A percentile compares a stretch with the other conserved stretches of the same genome.
These are phyloP conservation scores for Alauda arvensis DNA, from an alignment of 2,797 vertebrate genomes.

Conservation along the genomic window DNA sequence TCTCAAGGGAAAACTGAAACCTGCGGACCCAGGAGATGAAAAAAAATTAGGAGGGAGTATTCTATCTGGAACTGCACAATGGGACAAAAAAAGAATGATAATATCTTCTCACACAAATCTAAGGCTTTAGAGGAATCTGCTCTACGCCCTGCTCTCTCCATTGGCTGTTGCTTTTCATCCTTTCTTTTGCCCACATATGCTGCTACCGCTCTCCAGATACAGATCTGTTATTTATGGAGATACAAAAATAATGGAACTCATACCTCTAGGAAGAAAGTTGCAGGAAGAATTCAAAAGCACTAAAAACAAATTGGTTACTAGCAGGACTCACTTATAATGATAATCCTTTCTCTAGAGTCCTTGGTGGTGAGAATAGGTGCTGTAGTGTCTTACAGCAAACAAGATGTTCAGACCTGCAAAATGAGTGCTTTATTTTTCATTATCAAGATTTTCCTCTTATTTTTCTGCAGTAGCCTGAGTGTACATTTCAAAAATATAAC, in stretches of 20 bases:
- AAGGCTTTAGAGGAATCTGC: neutral
- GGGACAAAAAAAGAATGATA: neutral
- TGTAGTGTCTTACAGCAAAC: neutral
- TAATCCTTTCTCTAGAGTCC: neutral
- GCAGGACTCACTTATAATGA: neutral
- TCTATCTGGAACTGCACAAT: neutral
- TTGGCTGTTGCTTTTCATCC: neutral
- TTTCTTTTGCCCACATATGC: neutral
- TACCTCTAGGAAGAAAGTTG: neutral
- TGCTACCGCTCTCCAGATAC: neutral
- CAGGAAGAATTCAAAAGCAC: neutral
- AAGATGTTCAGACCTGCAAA: neutral
- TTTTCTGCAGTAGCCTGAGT: conserved; percentile 34
- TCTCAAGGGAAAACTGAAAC: neutral
- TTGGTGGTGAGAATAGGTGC: neutral
- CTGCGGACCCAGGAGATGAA: neutral
- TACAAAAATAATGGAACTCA: neutral
- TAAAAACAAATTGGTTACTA: neutral
- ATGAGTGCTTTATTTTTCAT: neutral
- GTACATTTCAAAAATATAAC: conserved; percentile 10
- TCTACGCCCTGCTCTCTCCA: neutral
- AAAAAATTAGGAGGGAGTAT: neutral
- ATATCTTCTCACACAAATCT: neutral
- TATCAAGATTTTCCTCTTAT: neutral
- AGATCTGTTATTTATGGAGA: neutral